Base-by-base conservation (phyloP, 53 echinoderm and acorn worm genomes). In the Luidia sarsii region DNA sequence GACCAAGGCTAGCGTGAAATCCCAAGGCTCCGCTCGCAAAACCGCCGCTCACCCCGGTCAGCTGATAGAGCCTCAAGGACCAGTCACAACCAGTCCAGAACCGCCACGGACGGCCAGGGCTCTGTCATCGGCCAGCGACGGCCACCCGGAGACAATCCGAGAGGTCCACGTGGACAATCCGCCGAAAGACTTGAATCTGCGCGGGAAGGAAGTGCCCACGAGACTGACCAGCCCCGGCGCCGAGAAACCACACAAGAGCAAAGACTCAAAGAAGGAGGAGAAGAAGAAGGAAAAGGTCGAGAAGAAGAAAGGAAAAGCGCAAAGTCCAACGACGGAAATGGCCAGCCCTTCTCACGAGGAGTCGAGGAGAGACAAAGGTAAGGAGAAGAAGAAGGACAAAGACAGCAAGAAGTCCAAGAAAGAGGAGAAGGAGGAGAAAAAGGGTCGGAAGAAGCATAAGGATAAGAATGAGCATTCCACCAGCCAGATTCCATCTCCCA, bases 261-360 rank as follows among this genome's bases (percentile, higher is more conserved):
- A 77, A 77, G 61, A 77, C 59, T 59, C 61, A 33, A 83, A 88
- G 84, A 83, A 91, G 53, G 80, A 84, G 75, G 79, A 83, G 37
- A 87, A 77, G 82, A 80, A 86, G 75, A 90, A 86, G 38, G 81
- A 85, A 8, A 90, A 90, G 50, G 77, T 35, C 1, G 63, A 86
- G 36, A 90, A 86, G 67, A 64, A 81, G 14, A 81, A 82, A 43
- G 64, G 77, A 3, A 90, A 90, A 54, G 37, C 75, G 4, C 54
- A 73, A 14, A n/a, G n/a, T n/a, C n/a, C n/a, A n/a, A 19, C 82
- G 1, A 82, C 82, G 48, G 75, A 63, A 29, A 39, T 8, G 33
- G 67, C 28, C 32, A 72, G 71, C 54, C 14, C 30, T 20, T 13
- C 33, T 16, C 22, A 39, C 37, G 46, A n/a, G 18, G 73, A 84